phyloP scores from a whole-genome alignment of 1,140 invertebrate genomes.

The Venustaconcha ellipsiformis region DNA sequence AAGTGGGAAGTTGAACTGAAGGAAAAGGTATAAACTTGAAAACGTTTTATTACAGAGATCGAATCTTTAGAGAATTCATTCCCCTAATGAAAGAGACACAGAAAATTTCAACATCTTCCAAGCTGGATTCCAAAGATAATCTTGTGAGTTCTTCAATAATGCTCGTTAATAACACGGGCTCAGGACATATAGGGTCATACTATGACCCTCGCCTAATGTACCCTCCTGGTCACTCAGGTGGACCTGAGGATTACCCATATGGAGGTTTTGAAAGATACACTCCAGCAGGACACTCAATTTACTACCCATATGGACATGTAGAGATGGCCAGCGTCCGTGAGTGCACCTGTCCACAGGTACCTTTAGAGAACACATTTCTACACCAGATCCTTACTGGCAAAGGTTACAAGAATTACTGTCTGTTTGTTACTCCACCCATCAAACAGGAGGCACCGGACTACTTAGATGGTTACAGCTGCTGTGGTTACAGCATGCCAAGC shows the following conservation, averaged over 20 bases:
- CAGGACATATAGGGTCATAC: constrained; percentile 19
- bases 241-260: constrained; percentile 10
- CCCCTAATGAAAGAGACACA: too few species aligned
- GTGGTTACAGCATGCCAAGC: constrained; percentile 14
- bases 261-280: constrained; percentile 10
- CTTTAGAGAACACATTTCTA: constrained; percentile 42
- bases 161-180: constrained; percentile 29
- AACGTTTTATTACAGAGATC: too few species aligned
- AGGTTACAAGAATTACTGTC: constrained; percentile 45
- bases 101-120: too few species aligned
- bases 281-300: constrained; percentile 7
- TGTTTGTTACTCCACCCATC: constrained; percentile 24
- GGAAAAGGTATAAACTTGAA: too few species aligned
- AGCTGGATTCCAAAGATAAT: constrained; percentile 4
- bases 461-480: constrained; percentile 25
- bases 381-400: constrained; percentile 49
- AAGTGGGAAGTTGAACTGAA: too few species aligned
- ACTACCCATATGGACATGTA: constrained; percentile 19
- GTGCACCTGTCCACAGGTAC: constrained; percentile 29
- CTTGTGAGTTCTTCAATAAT: constrained; percentile 30
- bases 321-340: constrained; percentile 9
- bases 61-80: too few species aligned
- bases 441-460: constrained; percentile 25
- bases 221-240: not conserved
- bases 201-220: not conserved